Evolutionary conservation across 2,113 vertebrate species (phyloP).

Genomic region (Choloepus hoffmanni): DNA sequence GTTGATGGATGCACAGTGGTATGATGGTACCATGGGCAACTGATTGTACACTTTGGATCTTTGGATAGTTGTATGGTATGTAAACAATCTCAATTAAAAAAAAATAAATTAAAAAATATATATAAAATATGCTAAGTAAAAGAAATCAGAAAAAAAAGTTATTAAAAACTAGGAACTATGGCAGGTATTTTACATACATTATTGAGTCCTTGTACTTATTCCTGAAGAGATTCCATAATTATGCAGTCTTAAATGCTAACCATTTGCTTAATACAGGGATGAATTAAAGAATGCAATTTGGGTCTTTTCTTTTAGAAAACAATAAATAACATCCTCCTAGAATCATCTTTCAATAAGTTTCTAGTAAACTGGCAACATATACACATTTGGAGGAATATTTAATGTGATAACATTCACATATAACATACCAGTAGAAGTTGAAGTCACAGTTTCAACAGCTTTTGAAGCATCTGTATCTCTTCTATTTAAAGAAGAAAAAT

Average conservation of each 20-base stretch:
- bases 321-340: conserved; percentile 45
- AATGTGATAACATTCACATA: not conserved
- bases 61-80: too few relatives aligned
- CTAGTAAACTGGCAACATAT: conserved; percentile 46
- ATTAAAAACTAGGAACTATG: not conserved
- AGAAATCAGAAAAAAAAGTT: not conserved
- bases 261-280: not conserved
- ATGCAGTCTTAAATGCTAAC: not conserved
- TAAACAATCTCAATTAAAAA: too few relatives aligned
- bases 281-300: not conserved
- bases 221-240: conserved; percentile 5
- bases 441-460: conserved; percentile 32
- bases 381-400: not conserved
- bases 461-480: conserved; percentile 77
- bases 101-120: too few relatives aligned
- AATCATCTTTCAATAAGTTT: conserved; percentile 18
- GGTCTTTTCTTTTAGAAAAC: not conserved
- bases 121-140: too few relatives aligned
- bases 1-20: too few relatives aligned
- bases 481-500: conserved; percentile 66
- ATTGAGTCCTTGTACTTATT: not conserved
- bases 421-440: conserved; percentile 77
- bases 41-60: too few relatives aligned
- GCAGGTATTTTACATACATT: not conserved
- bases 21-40: too few relatives aligned